Evolutionary conservation across 2,888 invertebrate genomes (phyloP).

Genomic region (Brenthis daphne): DNA sequence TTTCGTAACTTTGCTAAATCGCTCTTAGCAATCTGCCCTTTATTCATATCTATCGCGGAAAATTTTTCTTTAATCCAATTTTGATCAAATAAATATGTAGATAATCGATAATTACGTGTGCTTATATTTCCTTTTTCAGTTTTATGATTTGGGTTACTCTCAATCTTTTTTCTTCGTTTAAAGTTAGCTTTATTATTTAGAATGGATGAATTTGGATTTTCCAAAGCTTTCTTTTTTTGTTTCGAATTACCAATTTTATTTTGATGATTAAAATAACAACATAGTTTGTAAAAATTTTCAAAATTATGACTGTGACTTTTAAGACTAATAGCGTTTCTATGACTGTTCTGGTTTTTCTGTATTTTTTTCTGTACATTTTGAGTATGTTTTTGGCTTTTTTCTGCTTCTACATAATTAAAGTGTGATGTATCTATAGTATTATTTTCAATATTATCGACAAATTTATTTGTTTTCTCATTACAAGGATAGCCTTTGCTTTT

Average conservation of each 20-base stretch:
- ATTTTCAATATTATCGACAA: background rate
- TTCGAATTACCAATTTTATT: background rate
- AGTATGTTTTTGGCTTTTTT: background rate
- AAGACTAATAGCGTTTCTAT: background rate
- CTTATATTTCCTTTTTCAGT: slow-evolving; percentile 42
- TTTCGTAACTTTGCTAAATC: slow-evolving; percentile 18
- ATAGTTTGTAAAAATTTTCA: slow-evolving; percentile 5
- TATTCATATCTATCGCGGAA: slow-evolving; percentile 12
- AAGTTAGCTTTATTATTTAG: slow-evolving; percentile 45
- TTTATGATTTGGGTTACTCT: slow-evolving; percentile 1
- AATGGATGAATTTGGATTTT: background rate
- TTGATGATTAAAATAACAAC: background rate
- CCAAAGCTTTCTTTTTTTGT: background rate
- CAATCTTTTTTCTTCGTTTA: slow-evolving; percentile 56
- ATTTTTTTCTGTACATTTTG: background rate
- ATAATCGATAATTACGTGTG: slow-evolving; percentile 51
- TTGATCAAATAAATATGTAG: slow-evolving; percentile 51
- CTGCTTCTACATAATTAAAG: background rate
- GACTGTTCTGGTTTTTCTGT: background rate
- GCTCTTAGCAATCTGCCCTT: slow-evolving; percentile 9
- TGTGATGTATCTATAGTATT: background rate
- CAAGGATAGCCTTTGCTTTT: background rate
- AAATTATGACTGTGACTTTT: slow-evolving; percentile 6
- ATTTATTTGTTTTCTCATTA: background rate
- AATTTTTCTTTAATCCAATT: slow-evolving; percentile 45